Evolutionary conservation across 2,113 vertebrate species (phyloP).

Genomic region (Cariama cristata): DNA sequence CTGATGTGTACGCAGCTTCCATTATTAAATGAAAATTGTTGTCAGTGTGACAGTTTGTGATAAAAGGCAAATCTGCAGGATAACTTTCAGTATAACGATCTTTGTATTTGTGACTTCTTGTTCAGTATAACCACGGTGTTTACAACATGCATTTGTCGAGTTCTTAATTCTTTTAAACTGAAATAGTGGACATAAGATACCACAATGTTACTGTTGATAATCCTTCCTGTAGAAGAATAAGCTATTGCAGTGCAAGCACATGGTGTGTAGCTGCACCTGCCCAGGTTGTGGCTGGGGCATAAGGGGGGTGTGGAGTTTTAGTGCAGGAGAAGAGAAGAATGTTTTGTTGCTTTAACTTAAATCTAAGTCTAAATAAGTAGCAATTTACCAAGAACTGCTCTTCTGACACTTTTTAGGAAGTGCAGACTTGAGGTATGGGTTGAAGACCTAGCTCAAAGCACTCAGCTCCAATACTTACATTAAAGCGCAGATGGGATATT

Average conservation of each 20-base stretch:
- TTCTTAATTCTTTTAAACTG: neutral
- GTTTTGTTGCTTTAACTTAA: neutral
- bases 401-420: neutral
- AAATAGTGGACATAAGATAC: neutral
- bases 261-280: neutral
- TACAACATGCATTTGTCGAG: neutral
- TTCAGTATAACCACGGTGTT: neutral
- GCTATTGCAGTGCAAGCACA: neutral
- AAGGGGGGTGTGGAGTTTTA: neutral
- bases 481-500: neutral
- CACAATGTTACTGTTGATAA: neutral
- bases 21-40: no score
- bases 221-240: neutral
- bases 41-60: neutral
- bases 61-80: neutral
- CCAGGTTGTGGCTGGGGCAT: neutral
- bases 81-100: rapidly evolving
- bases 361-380: neutral
- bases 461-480: rapidly evolving
- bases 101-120: neutral
- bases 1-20: neutral
- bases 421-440: neutral
- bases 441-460: neutral
- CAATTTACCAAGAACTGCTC: neutral
- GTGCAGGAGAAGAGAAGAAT: neutral